phyloP scores from a whole-genome alignment of 2,113 vertebrate species.

The Camelus bactrianus region DNA sequence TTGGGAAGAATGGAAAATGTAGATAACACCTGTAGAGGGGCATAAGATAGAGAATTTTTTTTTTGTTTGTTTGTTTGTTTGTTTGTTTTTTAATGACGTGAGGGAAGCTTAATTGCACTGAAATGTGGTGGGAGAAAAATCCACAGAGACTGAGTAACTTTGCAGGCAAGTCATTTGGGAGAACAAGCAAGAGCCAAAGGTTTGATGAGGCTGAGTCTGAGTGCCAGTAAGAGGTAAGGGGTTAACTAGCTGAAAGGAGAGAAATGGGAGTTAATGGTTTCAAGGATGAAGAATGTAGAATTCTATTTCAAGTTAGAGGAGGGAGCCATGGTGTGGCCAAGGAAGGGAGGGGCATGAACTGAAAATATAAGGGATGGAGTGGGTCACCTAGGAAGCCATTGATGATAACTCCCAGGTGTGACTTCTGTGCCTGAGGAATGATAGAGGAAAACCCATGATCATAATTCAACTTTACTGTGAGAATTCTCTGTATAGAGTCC shows the following conservation, averaged over 20 bases:
- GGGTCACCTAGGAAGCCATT: not conserved
- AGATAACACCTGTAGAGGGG: not conserved
- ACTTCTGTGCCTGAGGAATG: not conserved
- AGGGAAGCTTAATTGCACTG: not conserved
- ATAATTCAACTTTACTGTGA: not conserved
- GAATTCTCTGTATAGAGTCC: not conserved
- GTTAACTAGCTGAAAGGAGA: not conserved
- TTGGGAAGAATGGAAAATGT: not conserved
- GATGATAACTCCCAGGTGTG: not conserved
- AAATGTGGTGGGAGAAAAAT: not conserved
- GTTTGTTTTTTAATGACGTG: not conserved
- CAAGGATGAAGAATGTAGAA: not conserved
- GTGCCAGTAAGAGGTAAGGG: not conserved
- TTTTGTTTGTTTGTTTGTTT: not conserved
- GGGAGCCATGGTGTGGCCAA: not conserved
- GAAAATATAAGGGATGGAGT: not conserved
- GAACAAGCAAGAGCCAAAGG: not conserved
- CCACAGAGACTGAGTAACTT: not conserved
- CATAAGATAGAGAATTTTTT: not conserved
- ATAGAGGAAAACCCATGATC: not conserved
- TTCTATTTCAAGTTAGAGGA: not conserved
- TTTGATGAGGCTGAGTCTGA: not conserved
- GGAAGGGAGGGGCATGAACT: not conserved
- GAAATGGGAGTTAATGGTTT: not conserved
- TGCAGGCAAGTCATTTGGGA: not conserved